Evolutionary conservation across 2,113 vertebrate genomes (phyloP).

Genomic region (Dermatemys mawii): DNA sequence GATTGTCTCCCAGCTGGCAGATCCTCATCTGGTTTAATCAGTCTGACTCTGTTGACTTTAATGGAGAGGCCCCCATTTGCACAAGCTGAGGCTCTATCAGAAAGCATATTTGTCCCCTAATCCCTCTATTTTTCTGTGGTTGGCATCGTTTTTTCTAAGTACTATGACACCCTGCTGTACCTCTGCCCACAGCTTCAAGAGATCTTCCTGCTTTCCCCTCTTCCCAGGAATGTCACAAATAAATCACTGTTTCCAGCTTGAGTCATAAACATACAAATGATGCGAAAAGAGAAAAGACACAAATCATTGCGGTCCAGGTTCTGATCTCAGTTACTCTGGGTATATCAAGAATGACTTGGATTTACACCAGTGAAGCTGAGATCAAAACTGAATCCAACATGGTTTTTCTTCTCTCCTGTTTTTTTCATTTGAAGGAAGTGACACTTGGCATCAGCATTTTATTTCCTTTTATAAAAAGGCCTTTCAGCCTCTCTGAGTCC

Average conservation of each 20-base stretch:
- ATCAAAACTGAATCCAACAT: background rate
- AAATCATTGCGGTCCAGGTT: background rate
- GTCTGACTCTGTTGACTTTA: fast-evolving
- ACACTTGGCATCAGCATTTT: background rate
- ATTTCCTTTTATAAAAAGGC: background rate
- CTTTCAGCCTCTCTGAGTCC: background rate
- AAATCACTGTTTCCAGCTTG: background rate
- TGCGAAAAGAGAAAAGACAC: background rate
- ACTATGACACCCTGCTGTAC: background rate
- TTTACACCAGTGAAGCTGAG: background rate
- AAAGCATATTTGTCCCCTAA: background rate
- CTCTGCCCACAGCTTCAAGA: background rate
- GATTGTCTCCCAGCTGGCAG: background rate
- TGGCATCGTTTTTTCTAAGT: background rate
- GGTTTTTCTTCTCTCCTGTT: background rate
- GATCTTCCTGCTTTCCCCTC: background rate
- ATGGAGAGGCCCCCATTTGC: background rate
- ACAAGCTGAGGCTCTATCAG: background rate
- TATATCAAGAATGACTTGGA: background rate
- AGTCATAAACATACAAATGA: background rate
- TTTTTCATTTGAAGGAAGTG: background rate
- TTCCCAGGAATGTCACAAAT: background rate
- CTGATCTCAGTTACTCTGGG: background rate
- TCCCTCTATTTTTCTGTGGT: background rate
- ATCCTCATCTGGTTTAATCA: background rate